Base-by-base conservation (phyloP, 2,888 invertebrate genomes). In the Carpatolechia fugitivella region DNA sequence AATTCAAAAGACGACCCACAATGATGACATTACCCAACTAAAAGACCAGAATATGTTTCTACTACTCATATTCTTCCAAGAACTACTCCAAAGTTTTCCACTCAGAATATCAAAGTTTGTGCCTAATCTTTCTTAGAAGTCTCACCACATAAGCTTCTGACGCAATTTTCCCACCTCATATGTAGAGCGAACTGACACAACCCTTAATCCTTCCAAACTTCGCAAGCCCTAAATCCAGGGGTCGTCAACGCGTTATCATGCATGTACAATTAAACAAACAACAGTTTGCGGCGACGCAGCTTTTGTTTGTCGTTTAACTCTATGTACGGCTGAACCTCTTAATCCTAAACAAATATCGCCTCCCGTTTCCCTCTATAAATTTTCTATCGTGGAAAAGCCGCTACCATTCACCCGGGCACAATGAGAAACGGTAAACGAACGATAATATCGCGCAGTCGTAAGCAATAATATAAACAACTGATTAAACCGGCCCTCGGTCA, bases 391-490 rank as follows among this genome's bases (percentile, higher is more conserved):
- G 68, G 73, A 74, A 76, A 74, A 74, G 66, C 74, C 65, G 66
- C 69, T 69, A 71, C 73, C 69, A 72, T 73, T 71, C 69, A 66
- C 47, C 66, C 64, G 61, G 73, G 74, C 78, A 87, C 84, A 87
- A 85, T 82, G 81, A 79, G 79, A 71, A 88, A 88, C 87, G 82
- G 87, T 88, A 85, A 85, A 83, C 68, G 63, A 72, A 78, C 77
- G 85, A 86, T 88, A 82, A 86, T 80, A 89, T 89, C 87, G 82
- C 76, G 62, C 74, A 75, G 74, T 80, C 80, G 74, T 73, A 67
- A 71, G 80, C 80, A 88, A 87, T 88, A 88, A 86, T 86, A 87
- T 88, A 88, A 86, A 85, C 86, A 86, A 87, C 85, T 83, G 86
- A 88, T 88, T 86, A 85, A 82, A 82, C 80, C 77, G 74, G 79